Percentiles rank a stretch among this genome's conserved stretches.
Evolutionary conservation across 2,113 vertebrate genomes (phyloP).

Genomic region (Scomber japonicus): DNA sequence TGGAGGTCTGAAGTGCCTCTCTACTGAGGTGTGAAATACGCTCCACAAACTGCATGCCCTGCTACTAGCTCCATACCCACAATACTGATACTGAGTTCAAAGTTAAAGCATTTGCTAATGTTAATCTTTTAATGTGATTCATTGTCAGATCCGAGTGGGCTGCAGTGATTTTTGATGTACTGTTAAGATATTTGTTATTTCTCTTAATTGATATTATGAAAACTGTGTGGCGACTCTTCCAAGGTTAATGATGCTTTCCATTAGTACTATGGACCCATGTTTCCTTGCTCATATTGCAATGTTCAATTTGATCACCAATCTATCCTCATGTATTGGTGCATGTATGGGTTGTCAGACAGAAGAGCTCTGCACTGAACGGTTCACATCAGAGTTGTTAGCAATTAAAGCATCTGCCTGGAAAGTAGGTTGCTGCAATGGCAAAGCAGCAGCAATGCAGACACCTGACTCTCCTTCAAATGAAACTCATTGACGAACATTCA

Average conservation of each 20-base stretch:
- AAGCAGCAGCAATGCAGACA: too few relatives aligned
- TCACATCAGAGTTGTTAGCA: neutral
- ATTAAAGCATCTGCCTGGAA: neutral
- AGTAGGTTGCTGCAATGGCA: neutral
- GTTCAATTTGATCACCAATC: slow-evolving; percentile 9
- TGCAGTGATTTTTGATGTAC: neutral
- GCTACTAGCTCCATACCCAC: neutral
- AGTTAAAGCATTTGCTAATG: neutral
- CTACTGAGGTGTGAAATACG: slow-evolving; percentile 50
- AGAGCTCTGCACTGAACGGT: neutral
- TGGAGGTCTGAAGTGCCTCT: slow-evolving; percentile 39
- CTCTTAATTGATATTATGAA: neutral
- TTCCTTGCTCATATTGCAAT: neutral
- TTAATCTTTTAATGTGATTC: neutral
- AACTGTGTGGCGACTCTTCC: neutral
- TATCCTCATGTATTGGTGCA: neutral
- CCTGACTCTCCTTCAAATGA: neutral
- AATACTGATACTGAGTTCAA: neutral
- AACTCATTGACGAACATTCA: neutral
- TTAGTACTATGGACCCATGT: neutral
- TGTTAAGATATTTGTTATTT: neutral
- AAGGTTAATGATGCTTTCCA: neutral
- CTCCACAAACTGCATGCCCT: too few relatives aligned
- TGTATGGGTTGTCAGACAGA: slow-evolving; percentile 41
- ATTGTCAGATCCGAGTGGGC: neutral